Base-by-base conservation (phyloP, 1,140 invertebrate species). In the Caenorhabditis brenneri region DNA sequence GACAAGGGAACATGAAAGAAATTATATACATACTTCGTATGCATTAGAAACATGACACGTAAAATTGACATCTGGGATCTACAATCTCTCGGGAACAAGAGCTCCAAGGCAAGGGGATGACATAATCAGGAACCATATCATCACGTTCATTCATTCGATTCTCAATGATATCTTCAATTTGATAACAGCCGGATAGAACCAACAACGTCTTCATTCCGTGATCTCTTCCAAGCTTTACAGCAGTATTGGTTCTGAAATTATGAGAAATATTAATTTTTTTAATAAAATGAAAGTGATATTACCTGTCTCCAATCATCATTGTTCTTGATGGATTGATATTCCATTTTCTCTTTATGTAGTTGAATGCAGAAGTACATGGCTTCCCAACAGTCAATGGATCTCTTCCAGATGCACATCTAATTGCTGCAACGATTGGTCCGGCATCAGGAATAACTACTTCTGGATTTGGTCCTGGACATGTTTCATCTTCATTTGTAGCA, bases 251-350 rank as follows among this genome's bases (percentile, higher is more conserved):
- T 15, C 89, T 87, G 80, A 0, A 86, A 86, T 39, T n/a, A 42
- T 24, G 24, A 7, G 31, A 22, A 22, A 24, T 51, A 19, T 19
- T 7, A 19, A 36, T 22, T 27, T 7, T 36, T 19, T n/a, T n/a
- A 19, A 7, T 7, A 1, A 27, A 5, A 81, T 6, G n/a, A n/a
- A n/a, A n/a, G n/a, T n/a, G n/a, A n/a, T n/a, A n/a, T n/a, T n/a
- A n/a, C n/a, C n/a, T n/a, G n/a, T n/a, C n/a, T n/a, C n/a, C n/a
- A n/a, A n/a, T n/a, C n/a, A n/a, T n/a, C n/a, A n/a, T n/a, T n/a
- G 95, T 96, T 80, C 95, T 93, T 22, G 93, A 91, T 0, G 95
- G 94, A 90, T 95, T 91, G 7, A 98, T 92, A 0, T 93, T 92
- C 90, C 90, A 91, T n/a, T 89, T 87, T 16, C 88, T 83, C n/a